These are phyloP conservation scores for Chionomys nivalis DNA, from an alignment of 2,113 vertebrate genomes.

Conservation along the genomic window DNA sequence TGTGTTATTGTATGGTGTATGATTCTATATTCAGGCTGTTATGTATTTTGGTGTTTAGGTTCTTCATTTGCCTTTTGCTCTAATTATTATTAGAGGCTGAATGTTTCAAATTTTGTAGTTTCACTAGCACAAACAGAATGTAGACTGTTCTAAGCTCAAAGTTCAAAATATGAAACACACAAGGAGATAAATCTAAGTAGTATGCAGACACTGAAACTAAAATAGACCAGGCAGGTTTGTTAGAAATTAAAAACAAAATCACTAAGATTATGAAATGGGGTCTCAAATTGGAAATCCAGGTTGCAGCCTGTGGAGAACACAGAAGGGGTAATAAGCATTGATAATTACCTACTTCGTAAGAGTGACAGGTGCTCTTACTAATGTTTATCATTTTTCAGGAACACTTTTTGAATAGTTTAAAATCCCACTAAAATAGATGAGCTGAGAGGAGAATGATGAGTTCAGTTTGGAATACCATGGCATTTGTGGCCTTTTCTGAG, in stretches of 20 bases:
- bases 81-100: neutral
- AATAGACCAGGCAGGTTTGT: neutral
- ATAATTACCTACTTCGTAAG: conserved; percentile 2
- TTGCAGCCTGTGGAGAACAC: neutral
- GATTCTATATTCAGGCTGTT: neutral
- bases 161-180: conserved; percentile 12
- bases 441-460: conserved; percentile 21
- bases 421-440: conserved; percentile 11
- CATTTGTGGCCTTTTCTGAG: conserved; percentile 17
- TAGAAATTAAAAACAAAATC: conserved; percentile 25
- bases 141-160: neutral
- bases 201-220: neutral
- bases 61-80: neutral
- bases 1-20: neutral
- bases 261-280: neutral
- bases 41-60: neutral
- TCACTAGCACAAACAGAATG: neutral
- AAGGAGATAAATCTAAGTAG: neutral
- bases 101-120: neutral
- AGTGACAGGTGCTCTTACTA: neutral
- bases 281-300: conserved; percentile 51
- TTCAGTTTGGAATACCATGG: conserved; percentile 19
- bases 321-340: neutral
- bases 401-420: conserved; percentile 45
- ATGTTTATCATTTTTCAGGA: conserved; percentile 25